Evolutionary conservation across 2,113 vertebrate species (phyloP), one percentile per base, ranked within the genome.

Genomic region (Salvator merianae): DNA sequence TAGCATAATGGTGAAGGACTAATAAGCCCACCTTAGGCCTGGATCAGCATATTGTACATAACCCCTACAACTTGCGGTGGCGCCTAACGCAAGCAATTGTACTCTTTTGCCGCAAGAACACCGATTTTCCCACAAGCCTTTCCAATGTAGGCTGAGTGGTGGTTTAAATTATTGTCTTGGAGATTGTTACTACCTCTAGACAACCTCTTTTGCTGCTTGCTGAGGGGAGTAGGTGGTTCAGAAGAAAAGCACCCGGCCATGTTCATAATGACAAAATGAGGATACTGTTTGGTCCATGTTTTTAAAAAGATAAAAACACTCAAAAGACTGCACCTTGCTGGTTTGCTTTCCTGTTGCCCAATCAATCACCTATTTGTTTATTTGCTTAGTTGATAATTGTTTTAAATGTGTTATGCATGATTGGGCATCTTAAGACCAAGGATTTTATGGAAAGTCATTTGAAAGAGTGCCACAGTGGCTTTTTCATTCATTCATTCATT

Each of bases 271-370:
- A 59, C 55, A 59, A 18, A 59, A 59, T 59, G 55, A 59, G 65
- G 86, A 30, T 3, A n/a, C 18, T 75, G 2, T 84, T 84, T 77
- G 76, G 77, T 70, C 28, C 66, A 81, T 66, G 22, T 71, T 26
- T 65, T 8, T 66, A 34, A 68, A 34, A 32, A 59, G 55, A 59
- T 59, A 20, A 59, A 59, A 16, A 59, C 14, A 59, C 55, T 59
- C 55, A 59, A 16, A 59, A 20, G 16, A 59, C 14, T 20, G 20
- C 50, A 53, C 50, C 50, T 59, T 59, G 14, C 14, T 59, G 20
- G 20, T 53, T 53, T 14, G 20, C 20, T 59, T 59, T 59, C 55
- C 55, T 20, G 55, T 4, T 59, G 18, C 55, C 16, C 55, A 20
- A 59, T 59, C 16, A 59, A 59, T 59, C 6, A 59, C 20, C 55